A percentile compares a stretch with the other conserved stretches of the same genome.
These are phyloP conservation scores for Oreortyx pictus DNA, from an alignment of 2,797 vertebrate genomes.

Conservation along the genomic window DNA sequence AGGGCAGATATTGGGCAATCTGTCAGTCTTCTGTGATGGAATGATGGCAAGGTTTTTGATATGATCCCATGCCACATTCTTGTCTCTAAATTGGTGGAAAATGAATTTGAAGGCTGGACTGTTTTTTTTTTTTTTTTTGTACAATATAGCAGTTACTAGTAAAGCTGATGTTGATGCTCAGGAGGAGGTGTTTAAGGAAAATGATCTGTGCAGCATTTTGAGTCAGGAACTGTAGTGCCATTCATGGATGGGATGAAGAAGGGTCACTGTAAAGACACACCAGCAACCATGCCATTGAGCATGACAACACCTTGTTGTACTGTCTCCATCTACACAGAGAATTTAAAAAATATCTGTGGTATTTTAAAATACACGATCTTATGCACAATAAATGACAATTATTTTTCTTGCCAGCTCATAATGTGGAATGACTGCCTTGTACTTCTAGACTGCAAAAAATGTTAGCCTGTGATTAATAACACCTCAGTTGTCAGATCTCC, in stretches of 20 bases:
- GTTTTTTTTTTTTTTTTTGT: neutral
- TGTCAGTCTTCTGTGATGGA: too few species aligned
- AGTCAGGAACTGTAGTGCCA: fast-evolving
- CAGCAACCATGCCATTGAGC: fast-evolving
- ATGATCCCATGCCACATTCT: neutral
- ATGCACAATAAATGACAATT: neutral
- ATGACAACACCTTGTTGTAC: fast-evolving
- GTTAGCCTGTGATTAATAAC: neutral
- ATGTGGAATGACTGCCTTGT: neutral
- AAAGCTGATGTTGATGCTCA: neutral
- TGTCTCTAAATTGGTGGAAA: neutral
- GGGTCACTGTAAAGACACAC: neutral
- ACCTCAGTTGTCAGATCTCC: neutral
- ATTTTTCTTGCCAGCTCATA: neutral
- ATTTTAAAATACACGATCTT: neutral
- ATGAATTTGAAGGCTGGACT: neutral
- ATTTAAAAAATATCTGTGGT: neutral
- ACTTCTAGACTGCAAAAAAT: neutral
- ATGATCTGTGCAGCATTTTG: neutral
- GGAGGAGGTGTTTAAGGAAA: neutral
- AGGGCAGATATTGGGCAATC: too few species aligned
- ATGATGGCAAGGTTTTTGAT: neutral
- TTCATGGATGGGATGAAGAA: neutral
- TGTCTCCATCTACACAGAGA: neutral
- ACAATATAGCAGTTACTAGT: neutral